Percentiles rank a stretch among this genome's conserved stretches.
These are phyloP conservation scores for Aphodius sticticus DNA, from an alignment of 2,888 invertebrate species.

Conservation along the genomic window DNA sequence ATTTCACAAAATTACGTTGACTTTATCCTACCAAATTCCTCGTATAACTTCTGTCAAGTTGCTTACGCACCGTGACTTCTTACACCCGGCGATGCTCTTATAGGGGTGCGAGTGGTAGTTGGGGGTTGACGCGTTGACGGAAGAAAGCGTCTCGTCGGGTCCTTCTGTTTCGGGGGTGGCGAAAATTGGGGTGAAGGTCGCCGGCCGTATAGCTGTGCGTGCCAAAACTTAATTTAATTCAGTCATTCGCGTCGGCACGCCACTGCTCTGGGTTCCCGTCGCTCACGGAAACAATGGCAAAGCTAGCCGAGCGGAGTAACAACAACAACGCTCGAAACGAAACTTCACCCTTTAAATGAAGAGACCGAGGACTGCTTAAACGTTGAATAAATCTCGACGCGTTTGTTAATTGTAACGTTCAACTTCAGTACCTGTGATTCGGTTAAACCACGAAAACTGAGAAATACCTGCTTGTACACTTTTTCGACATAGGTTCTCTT, in stretches of 20 bases:
- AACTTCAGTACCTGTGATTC: background rate
- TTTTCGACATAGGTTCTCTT: too few species aligned
- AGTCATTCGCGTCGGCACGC: constrained; percentile 4
- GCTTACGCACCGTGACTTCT: background rate
- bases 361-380: background rate
- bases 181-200: constrained; percentile 4
- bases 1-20: background rate
- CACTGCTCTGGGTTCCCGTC: background rate
- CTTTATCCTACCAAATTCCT: background rate
- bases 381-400: background rate
- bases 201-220: background rate
- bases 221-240: constrained; percentile 4
- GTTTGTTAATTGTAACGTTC: background rate
- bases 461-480: too few species aligned
- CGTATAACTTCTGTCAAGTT: background rate
- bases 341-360: background rate
- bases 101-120: background rate
- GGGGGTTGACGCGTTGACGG: background rate
- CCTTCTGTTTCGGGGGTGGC: background rate
- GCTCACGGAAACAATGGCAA: background rate
- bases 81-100: background rate
- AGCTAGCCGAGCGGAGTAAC: background rate
- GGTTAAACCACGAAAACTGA: too few species aligned
- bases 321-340: background rate
- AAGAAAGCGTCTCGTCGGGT: background rate